Evolutionary conservation across 2,797 vertebrate genomes (phyloP).

Genomic region (Micrastur ruficollis): DNA sequence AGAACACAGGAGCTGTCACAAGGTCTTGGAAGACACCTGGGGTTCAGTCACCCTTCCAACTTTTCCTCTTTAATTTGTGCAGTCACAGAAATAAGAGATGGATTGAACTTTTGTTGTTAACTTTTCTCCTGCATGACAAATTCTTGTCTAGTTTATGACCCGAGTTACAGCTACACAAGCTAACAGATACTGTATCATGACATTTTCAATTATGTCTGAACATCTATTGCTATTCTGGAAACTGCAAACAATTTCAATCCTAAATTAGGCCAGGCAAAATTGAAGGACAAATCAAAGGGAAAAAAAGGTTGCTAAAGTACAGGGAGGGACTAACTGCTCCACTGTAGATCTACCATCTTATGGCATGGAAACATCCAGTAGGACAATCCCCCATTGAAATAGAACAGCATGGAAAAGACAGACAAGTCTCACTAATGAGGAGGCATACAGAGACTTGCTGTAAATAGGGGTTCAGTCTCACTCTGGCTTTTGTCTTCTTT

Average conservation of each 20-base stretch:
- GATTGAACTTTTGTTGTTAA: not conserved
- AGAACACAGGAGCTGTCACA: not conserved
- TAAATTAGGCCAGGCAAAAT: not conserved
- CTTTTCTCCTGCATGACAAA: not conserved
- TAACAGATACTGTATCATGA: not conserved
- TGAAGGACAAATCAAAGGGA: not conserved
- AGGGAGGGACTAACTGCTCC: not conserved
- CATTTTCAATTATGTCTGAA: not conserved
- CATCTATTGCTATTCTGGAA: not conserved
- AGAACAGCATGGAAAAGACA: not conserved
- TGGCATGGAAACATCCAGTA: not conserved
- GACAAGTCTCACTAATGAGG: not conserved
- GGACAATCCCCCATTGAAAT: not conserved
- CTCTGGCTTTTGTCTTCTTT: not conserved
- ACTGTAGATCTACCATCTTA: not conserved
- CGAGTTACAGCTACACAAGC: not conserved
- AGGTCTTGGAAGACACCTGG: not conserved
- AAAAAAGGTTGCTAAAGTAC: not conserved
- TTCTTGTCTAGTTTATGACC: not conserved
- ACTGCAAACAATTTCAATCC: not conserved
- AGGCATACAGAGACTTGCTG: not conserved
- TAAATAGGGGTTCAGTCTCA: not conserved
- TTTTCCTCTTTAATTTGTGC: not conserved
- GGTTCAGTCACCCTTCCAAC: not conserved
- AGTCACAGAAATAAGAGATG: not conserved